phyloP scores from a whole-genome alignment of 2,113 vertebrate genomes.

The Peromyscus polionotus region DNA sequence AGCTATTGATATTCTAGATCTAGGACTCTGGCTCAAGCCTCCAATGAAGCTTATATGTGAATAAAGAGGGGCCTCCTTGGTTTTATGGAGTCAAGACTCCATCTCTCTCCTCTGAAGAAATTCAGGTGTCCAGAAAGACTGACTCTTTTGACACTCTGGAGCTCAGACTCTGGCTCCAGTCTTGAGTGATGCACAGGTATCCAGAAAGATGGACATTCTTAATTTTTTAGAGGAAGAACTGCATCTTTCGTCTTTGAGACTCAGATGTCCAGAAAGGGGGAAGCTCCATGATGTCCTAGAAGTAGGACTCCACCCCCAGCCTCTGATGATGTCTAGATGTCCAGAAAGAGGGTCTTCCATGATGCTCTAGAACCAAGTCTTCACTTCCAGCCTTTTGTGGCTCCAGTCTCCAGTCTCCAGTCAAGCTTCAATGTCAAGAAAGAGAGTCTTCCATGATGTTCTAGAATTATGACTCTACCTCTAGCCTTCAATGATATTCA shows the following conservation, averaged over 20 bases:
- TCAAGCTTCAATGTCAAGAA: neutral
- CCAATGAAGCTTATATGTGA: neutral
- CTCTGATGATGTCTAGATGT: neutral
- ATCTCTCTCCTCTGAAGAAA: neutral
- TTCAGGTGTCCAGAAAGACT: neutral
- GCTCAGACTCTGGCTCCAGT: neutral
- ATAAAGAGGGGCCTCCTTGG: neutral
- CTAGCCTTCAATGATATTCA: neutral
- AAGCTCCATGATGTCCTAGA: neutral
- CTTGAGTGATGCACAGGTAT: neutral
- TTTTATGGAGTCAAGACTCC: neutral
- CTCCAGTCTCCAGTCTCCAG: too few species aligned
- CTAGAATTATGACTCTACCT: neutral
- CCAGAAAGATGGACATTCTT: neutral
- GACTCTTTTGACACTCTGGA: neutral
- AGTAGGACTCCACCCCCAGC: neutral
- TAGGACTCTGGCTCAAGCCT: neutral
- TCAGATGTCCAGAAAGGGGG: neutral
- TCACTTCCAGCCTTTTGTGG: too few species aligned
- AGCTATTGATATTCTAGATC: neutral
- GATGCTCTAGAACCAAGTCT: neutral
- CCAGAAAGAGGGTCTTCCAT: neutral
- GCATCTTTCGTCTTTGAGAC: neutral
- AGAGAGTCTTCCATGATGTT: neutral
- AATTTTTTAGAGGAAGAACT: neutral